phyloP scores from a whole-genome alignment of 2,888 invertebrate genomes.

The Oasisia sp. region DNA sequence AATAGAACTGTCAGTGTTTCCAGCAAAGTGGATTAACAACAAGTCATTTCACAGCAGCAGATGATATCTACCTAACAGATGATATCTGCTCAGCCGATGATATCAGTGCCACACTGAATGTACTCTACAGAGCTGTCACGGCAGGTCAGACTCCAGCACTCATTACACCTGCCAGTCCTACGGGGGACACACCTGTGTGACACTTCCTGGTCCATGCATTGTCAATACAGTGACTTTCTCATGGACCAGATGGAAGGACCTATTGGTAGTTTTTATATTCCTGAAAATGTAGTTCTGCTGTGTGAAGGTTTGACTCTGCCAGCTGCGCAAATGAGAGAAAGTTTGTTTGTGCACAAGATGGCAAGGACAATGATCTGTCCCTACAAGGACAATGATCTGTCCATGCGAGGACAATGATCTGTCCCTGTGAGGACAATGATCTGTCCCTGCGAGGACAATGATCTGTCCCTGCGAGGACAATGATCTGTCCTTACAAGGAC shows the following conservation, averaged over 20 bases:
- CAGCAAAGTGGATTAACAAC: neutral
- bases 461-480: too few relatives aligned
- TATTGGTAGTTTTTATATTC: neutral
- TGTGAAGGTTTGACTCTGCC: neutral
- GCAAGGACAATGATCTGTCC: too few relatives aligned
- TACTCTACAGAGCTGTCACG: too few relatives aligned
- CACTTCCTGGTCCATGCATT: neutral
- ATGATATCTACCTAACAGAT: neutral
- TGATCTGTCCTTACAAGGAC: too few relatives aligned
- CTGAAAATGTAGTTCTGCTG: neutral
- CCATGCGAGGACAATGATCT: too few relatives aligned
- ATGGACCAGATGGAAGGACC: neutral
- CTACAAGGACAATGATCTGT: too few relatives aligned
- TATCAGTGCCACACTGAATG: too few relatives aligned
- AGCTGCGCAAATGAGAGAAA: neutral
- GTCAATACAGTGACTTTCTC: neutral
- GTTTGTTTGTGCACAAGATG: neutral
- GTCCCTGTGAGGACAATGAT: too few relatives aligned
- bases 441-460: too few relatives aligned
- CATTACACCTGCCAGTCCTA: too few relatives aligned
- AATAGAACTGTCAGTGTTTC: neutral
- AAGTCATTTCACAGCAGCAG: neutral
- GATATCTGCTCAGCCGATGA: neutral
- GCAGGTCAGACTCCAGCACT: too few relatives aligned
- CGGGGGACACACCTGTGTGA: neutral